Evolutionary conservation across 2,888 invertebrate species (phyloP), one percentile per base, ranked within the genome.

Genomic region (Cerastis leucographa): DNA sequence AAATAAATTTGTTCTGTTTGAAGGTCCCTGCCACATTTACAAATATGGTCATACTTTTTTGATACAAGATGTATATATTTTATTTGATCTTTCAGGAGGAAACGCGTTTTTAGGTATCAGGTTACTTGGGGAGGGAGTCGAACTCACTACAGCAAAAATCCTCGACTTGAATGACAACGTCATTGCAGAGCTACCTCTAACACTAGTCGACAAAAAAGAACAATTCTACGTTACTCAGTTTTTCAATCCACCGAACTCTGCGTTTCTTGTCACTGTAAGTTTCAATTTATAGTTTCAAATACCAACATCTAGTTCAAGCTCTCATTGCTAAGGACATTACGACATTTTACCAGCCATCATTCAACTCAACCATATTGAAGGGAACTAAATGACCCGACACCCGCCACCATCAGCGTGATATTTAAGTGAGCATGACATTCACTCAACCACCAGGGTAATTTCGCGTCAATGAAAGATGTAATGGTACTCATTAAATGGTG

Each of bases 211-310:
- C 42, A 76, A 89, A n/a, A 74, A 85, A 29, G 71, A 88, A 5
- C 88, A 93, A 51, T 88, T 93, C 22, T 95, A 94, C 76, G 59
- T 88, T 0, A 90, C 93, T 0, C 76, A 87, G 2, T 71, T 83
- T 4, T 88, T 92, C 56, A 49, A 85, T 22, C 85, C 92, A 0
- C 95, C 94, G 2, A 40, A 40, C 40, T 79, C 80, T 2, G 81
- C 86, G 66, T 95, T 95, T 74, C 90, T 87, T 86, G 88, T 95
- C 65, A 88, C 85, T 64, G 95, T 94, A 86, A 91, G 92, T 64
- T 42, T 64, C 14, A 64, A 25, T 42, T n/a, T 64, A 12, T n/a
- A 29, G 29, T 42, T 42, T n/a, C 8, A n/a, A 64, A 42, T n/a
- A 64, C 0, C n/a, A n/a, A n/a, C 6, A n/a, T n/a, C 14, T 14